Percentiles rank a stretch among this genome's conserved stretches.
These are phyloP conservation scores for Fundulus diaphanus DNA, from an alignment of 2,797 vertebrate species.

Conservation along the genomic window DNA sequence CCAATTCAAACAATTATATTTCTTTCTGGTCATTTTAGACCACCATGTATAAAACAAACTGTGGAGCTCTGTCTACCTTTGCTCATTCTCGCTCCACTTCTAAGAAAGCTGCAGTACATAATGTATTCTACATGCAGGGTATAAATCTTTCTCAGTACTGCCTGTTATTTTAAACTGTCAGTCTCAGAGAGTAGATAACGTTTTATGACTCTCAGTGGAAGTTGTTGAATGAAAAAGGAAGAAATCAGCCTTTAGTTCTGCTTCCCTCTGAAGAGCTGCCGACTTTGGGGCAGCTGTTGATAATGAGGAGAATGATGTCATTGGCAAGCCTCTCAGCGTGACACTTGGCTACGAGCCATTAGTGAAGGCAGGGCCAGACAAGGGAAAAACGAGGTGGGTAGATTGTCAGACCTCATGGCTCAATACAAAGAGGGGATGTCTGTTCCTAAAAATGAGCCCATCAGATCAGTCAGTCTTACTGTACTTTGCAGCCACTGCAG, in stretches of 20 bases:
- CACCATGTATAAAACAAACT: constrained; percentile 26
- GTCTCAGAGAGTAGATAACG: constrained; percentile 47
- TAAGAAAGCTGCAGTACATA: constrained; percentile 33
- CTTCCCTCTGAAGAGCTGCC: constrained; percentile 37
- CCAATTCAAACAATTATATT: constrained; percentile 23
- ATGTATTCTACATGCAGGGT: constrained; percentile 39
- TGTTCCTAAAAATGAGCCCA: constrained; percentile 8
- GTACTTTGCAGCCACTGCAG: background rate
- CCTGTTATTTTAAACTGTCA: constrained; percentile 51
- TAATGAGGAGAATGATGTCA: constrained; percentile 75
- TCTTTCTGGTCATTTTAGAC: constrained; percentile 6
- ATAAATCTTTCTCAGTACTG: constrained; percentile 57
- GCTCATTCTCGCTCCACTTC: constrained; percentile 1
- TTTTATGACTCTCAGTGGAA: constrained; percentile 58
- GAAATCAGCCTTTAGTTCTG: constrained; percentile 54
- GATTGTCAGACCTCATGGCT: constrained; percentile 38
- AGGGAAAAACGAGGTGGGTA: constrained; percentile 15
- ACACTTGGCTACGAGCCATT: constrained; percentile 72
- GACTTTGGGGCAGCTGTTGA: constrained; percentile 61
- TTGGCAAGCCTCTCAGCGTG: constrained; percentile 61
- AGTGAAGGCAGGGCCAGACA: constrained; percentile 49
- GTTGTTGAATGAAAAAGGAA: constrained; percentile 41
- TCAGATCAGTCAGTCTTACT: constrained; percentile 6
- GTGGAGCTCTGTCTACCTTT: constrained; percentile 26
- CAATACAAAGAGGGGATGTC: constrained; percentile 22